Base-by-base conservation (phyloP, 2,113 vertebrate species). In the Cephalopholis sonnerati region DNA sequence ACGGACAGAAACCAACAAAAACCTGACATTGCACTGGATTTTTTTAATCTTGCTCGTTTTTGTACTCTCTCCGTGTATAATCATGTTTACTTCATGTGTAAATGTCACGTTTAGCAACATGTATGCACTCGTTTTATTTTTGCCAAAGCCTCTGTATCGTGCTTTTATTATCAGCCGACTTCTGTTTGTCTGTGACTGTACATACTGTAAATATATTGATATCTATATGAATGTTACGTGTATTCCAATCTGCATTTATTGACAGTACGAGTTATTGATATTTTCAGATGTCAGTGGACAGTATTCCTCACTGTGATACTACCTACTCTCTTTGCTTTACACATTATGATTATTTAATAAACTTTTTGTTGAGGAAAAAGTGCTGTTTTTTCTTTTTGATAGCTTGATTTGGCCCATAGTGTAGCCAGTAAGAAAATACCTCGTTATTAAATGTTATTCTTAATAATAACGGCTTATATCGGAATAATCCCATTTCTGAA, bases 271-370 rank as follows among this genome's bases (percentile, higher is more conserved):
- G 74, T 90, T 91, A 90, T 94, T 91, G 89, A 87, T 93, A 90
- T 92, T 91, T 93, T 85, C 77, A 77, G 84, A 92, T 85, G 91
- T 94, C 94, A 92, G 91, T 93, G 89, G 84, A 93, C 92, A 93
- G 93, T 95, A 93, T 95, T 95, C 92, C 86, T 94, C 94, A 92
- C 94, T 95, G 95, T 94, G 95, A 96, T 93, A 91, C 94, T 95
- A 95, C 94, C 93, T 95, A 93, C 87, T 91, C 73, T 93, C 76
- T 90, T 83, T 92, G 89, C 86, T 94, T 92, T 93, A 87, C 77
- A 89, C 84, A 50, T 80, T 86, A 83, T 83, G 5, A 89, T 93
- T 94, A 95, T 95, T 96, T 94, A 94, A 94, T 93, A 90, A 93
- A 91, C 73, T 72, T 94, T n/a, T 90, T 92, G 87, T 94, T 90